Evolutionary conservation across 2,888 invertebrate genomes (phyloP).

Genomic region (Nemotelus nigrinus): DNA sequence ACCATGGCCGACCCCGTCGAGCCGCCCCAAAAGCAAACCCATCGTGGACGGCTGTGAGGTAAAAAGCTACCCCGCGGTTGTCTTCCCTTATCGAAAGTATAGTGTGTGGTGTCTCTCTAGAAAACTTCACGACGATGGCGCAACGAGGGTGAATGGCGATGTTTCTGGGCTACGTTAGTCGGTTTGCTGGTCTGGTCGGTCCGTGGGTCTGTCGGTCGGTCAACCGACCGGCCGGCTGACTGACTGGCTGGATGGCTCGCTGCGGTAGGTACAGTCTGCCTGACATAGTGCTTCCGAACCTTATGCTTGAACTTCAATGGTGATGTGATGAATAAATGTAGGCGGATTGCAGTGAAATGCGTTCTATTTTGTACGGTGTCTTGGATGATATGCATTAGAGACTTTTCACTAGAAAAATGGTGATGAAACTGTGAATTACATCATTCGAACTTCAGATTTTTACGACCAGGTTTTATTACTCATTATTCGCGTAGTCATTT

Average conservation of each 20-base stretch:
- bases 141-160: neutral
- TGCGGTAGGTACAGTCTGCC: constrained; percentile 17
- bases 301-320: neutral
- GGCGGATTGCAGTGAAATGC: no score
- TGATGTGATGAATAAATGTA: no score
- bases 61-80: constrained; percentile 9
- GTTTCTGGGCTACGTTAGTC: neutral
- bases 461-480: no score
- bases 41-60: constrained; percentile 8
- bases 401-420: no score
- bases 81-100: neutral
- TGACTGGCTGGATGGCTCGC: no score
- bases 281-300: constrained; percentile 14
- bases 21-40: neutral
- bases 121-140: neutral
- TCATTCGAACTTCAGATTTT: no score
- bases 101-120: constrained; percentile 6
- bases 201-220: neutral
- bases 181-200: constrained; percentile 26
- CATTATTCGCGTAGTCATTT: no score
- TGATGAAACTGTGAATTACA: no score
- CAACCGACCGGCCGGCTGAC: no score
- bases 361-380: no score
- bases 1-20: no score
- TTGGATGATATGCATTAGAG: no score